Base-by-base conservation (phyloP, 2,888 invertebrate genomes). In the Epiblema foenella region DNA sequence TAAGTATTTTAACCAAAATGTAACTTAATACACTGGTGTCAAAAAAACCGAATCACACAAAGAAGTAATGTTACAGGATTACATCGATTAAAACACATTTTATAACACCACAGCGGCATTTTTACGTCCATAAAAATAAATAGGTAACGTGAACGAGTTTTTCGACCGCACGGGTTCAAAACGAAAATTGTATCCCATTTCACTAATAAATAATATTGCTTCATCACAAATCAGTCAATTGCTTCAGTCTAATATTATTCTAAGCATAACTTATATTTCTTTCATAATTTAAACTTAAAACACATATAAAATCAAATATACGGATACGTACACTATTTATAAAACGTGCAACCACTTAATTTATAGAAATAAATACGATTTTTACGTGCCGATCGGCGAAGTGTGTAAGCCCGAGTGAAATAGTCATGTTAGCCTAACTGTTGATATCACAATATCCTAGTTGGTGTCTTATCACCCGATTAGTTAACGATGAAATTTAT, bases 181-280 rank as follows among this genome's bases (percentile, higher is more conserved):
- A 80, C 82, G 81, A 79, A 80, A 79, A 82, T 54, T 42, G 59
- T 85, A 39, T 58, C 85, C 83, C 75, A 79, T 85, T 89, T 85
- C 77, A 86, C 88, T 89, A 90, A 87, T 89, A 91, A 91, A 90
- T 89, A 90, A 91, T 92, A 93, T 93, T 92, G 92, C 92, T 92
- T 90, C 84, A 77, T 82, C 80, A 86, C 85, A 87, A 89, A 87
- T 93, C 92, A 93, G 92, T 93, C 92, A 84, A 33, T 86, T 86
- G 83, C 83, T 83, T 93, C 92, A 92, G 92, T 92, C 92, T 89
- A 91, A 82, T 84, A 75, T 83, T 68, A 71, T 66, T 81, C 82
- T 86, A 85, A 80, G 75, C 78, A 76, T 81, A 74, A 62, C 73
- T 73, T 75, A 71, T 72, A 74, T 69, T 75, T 73, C 54, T 60